phyloP scores from a whole-genome alignment of 2,797 vertebrate species.

The Anguilla marmorata region DNA sequence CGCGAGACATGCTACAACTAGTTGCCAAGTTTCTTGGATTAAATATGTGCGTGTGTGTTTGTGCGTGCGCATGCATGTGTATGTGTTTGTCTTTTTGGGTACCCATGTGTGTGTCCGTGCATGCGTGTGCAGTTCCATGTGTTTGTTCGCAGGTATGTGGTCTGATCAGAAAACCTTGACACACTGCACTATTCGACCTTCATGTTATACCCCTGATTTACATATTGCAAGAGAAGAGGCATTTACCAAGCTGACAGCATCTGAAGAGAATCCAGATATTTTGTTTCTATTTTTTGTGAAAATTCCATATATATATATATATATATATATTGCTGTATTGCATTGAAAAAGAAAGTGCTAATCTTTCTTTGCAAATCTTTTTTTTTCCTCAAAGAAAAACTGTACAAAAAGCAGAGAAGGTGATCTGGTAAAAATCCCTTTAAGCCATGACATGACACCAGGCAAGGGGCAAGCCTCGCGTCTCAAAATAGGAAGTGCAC shows the following conservation, averaged over 20 bases:
- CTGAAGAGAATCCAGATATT: background rate
- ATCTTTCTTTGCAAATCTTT: too few relatives aligned
- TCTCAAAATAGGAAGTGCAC: background rate
- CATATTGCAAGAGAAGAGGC: background rate
- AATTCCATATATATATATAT: background rate
- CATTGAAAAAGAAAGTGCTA: background rate
- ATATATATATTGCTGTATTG: background rate
- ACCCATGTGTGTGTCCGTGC: background rate
- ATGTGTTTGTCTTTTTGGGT: background rate
- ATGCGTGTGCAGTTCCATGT: too few relatives aligned
- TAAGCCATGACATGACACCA: background rate
- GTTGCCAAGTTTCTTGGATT: too few relatives aligned
- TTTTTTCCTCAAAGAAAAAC: too few relatives aligned
- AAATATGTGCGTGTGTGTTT: background rate
- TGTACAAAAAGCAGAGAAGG: too few relatives aligned
- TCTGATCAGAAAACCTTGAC: background rate
- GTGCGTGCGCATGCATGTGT: background rate
- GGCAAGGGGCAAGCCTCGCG: background rate
- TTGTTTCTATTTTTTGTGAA: background rate
- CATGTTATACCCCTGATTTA: background rate
- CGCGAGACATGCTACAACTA: too few relatives aligned
- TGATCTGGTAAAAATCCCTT: background rate
- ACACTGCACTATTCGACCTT: background rate
- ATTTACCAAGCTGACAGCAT: background rate
- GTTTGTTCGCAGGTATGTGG: background rate